phyloP scores from a whole-genome alignment of 2,113 vertebrate genomes.

The Prochilodus magdalenae region DNA sequence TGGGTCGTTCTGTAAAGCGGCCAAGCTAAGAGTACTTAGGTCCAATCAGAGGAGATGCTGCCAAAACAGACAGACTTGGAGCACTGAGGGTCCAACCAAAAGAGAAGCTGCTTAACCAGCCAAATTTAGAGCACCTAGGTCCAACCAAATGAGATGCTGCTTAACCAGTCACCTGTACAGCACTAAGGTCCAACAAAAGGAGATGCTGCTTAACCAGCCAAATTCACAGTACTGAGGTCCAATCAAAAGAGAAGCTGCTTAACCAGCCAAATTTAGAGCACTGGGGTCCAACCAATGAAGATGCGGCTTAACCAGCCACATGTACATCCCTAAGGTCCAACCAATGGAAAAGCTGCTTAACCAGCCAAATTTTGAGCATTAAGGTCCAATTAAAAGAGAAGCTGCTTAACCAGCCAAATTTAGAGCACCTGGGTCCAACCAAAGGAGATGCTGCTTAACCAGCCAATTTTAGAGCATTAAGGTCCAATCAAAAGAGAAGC shows the following conservation, averaged over 20 bases:
- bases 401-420: slow-evolving; percentile 8
- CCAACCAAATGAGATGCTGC: background rate
- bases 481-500: too few species aligned
- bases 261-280: background rate
- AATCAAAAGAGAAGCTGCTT: background rate
- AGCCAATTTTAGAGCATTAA: too few species aligned
- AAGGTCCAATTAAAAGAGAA: background rate
- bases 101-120: background rate
- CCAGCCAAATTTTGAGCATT: background rate
- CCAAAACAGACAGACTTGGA: background rate
- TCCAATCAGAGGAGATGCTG: slow-evolving; percentile 20
- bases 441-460: background rate
- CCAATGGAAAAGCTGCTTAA: background rate
- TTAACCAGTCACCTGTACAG: background rate
- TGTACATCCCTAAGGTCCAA: too few species aligned
- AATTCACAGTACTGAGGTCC: background rate
- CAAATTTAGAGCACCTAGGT: background rate
- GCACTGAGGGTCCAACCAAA: background rate
- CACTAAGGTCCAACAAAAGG: background rate
- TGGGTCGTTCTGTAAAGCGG: slow-evolving; percentile 9
- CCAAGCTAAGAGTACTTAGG: slow-evolving; percentile 5
- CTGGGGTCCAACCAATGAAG: background rate
- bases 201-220: background rate
- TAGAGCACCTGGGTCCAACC: background rate
- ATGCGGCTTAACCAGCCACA: background rate